Evolutionary conservation across 53 echinoderm and acorn worm genomes (phyloP).

Genomic region (Arbacia lixula): DNA sequence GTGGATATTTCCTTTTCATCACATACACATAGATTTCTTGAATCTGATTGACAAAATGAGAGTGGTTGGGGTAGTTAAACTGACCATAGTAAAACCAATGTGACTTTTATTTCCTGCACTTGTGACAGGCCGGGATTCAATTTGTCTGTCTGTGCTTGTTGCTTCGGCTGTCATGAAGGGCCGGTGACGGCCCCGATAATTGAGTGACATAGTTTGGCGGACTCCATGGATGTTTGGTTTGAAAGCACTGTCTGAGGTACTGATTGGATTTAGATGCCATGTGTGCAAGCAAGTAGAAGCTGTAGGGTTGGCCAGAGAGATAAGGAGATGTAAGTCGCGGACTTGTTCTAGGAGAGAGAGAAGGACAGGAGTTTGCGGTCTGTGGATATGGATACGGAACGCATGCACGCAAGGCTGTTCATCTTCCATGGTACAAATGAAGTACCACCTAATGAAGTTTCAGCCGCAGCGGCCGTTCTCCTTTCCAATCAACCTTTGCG

Average conservation of each 20-base stretch:
- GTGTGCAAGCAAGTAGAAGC: constrained; percentile 41
- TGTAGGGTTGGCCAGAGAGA: constrained; percentile 6
- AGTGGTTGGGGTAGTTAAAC: too few species aligned
- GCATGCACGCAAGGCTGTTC: too few species aligned
- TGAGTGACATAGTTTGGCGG: constrained; percentile 32
- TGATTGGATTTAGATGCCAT: constrained; percentile 36
- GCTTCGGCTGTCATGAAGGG: too few species aligned
- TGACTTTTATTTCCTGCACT: constrained; percentile 17
- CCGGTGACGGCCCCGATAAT: constrained; percentile 13
- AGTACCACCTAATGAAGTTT: constrained; percentile 41
- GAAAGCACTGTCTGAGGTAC: constrained; percentile 29
- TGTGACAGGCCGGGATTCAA: constrained; percentile 4
- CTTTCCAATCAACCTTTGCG: constrained; percentile 14
- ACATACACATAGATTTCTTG: too few species aligned
- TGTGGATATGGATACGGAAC: too few species aligned
- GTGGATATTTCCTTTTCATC: too few species aligned
- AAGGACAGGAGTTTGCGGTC: too few species aligned
- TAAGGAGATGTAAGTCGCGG: background rate
- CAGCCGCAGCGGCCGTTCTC: constrained; percentile 19
- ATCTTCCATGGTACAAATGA: constrained; percentile 48
- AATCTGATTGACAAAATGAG: too few species aligned
- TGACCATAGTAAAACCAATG: too few species aligned
- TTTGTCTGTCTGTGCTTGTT: constrained; percentile 14
- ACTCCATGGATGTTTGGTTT: constrained; percentile 34
- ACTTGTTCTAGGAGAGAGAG: background rate